Conservation (phyloP, 2,888 invertebrate species). For the Drosophila melanosoma region DNA sequence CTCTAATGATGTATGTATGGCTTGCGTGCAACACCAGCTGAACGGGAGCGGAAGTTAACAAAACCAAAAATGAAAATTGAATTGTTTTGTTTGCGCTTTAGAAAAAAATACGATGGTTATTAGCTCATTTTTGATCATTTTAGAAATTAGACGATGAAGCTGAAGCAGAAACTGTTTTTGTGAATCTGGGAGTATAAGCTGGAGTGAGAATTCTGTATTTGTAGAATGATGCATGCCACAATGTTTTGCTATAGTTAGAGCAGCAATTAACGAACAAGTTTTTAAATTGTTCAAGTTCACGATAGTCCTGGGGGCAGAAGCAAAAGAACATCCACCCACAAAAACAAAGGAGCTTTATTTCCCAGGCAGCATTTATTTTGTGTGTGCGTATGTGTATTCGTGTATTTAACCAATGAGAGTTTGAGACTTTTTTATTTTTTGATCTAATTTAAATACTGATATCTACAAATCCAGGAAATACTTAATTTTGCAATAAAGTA, state of each 20-base stretch:
- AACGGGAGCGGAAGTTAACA: background rate
- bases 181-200: background rate
- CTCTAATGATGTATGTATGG: slow-evolving; percentile 29
- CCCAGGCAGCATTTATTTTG: slow-evolving; percentile 38
- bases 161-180: background rate
- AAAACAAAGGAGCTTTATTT: slow-evolving; percentile 21
- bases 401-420: background rate
- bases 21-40: slow-evolving; percentile 23
- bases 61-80: background rate
- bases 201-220: background rate
- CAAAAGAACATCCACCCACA: background rate
- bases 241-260: background rate
- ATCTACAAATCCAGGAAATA: background rate
- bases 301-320: background rate
- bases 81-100: no score
- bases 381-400: background rate
- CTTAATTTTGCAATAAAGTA: background rate
- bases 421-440: background rate
- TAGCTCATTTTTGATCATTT: no score
- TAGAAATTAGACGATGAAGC: background rate
- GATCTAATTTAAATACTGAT: background rate
- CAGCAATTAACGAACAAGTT: background rate
- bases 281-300: background rate
- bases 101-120: no score
- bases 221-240: background rate